Evolutionary conservation across 2,888 invertebrate genomes (phyloP), one percentile per base, ranked within the genome.

Genomic region (Drosophila nigritarsus): DNA sequence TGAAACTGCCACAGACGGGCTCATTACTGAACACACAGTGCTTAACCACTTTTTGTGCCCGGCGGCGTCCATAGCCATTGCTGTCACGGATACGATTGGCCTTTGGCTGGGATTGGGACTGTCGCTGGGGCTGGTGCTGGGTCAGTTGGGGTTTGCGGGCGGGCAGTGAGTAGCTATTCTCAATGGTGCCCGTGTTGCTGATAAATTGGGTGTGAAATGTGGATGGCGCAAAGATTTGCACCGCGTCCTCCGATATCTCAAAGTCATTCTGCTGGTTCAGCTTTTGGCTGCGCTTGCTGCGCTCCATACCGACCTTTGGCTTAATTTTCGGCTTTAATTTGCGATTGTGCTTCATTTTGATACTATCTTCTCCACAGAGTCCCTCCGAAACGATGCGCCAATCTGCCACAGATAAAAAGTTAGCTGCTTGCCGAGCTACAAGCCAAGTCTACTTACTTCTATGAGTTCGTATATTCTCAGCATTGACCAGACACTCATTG

Each of bases 401-500:
- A 51, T 84, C 91, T 91, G 65, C 30, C 64, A 55, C 27, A 54
- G 29, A 49, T 2, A 0, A 5, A 20, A 5, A 7, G 3, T 61
- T 51, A 18, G 9, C 30, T 29, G 36, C 13, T 9, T 6, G 0
- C 29, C 0, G 0, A 4, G 7, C 4, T 3, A 3, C 15, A 9
- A 15, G 11, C 0, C 2, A 9, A 4, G 36, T 6, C 7, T 1
- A 3, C 82, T 29, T 68, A 91, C 91, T 85, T 78, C 87, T 80
- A n/a, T 79, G 64, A 6, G 82, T 87, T 53, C 83, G 77, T 1
- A 87, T 73, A 63, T 91, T 91, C 76, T 91, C 91, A 8, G 90
- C 89, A 49, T 90, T 85, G 7, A 91, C 83, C 48, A 90, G 65
- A 20, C 91, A 91, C 75, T 91, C 91, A 51, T 91, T 91, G 69